A percentile compares a stretch with the other conserved stretches of the same genome.
phyloP scores from a whole-genome alignment of 2,797 vertebrate genomes.

The Xenops minutus region DNA sequence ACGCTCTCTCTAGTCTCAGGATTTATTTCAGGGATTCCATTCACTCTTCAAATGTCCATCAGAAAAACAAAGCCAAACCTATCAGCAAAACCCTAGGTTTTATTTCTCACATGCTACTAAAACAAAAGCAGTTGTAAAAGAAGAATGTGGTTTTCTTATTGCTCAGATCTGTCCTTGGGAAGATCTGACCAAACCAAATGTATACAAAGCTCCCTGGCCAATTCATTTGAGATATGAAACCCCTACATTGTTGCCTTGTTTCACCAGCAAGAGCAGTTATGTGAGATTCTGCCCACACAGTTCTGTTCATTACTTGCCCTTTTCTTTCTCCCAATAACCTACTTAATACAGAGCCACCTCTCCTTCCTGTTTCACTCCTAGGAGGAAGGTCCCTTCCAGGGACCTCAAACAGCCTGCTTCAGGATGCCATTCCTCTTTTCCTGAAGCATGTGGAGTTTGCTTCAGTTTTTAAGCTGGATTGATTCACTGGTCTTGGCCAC shows the following conservation, averaged over 20 bases:
- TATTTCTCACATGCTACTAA: background rate
- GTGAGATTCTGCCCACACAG: rapidly evolving
- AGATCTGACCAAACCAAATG: background rate
- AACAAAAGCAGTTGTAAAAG: background rate
- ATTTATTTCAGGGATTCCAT: background rate
- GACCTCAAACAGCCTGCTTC: background rate
- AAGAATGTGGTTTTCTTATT: background rate
- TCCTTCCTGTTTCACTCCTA: background rate
- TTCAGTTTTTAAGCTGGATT: background rate
- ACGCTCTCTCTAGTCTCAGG: rapidly evolving
- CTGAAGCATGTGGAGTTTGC: background rate
- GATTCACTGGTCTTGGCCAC: background rate
- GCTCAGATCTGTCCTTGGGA: rapidly evolving
- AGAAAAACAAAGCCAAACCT: background rate
- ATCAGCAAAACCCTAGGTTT: background rate
- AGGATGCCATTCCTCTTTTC: background rate
- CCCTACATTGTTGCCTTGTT: rapidly evolving
- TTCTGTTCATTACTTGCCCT: background rate
- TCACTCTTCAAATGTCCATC: background rate
- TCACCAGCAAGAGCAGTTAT: background rate
- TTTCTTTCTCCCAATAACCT: background rate
- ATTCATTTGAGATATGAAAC: background rate
- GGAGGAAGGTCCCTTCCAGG: background rate
- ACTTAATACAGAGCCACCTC: background rate
- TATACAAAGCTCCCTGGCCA: background rate